Base-by-base conservation (phyloP, 2,113 vertebrate species). In the Rhodinocichla rosea region DNA sequence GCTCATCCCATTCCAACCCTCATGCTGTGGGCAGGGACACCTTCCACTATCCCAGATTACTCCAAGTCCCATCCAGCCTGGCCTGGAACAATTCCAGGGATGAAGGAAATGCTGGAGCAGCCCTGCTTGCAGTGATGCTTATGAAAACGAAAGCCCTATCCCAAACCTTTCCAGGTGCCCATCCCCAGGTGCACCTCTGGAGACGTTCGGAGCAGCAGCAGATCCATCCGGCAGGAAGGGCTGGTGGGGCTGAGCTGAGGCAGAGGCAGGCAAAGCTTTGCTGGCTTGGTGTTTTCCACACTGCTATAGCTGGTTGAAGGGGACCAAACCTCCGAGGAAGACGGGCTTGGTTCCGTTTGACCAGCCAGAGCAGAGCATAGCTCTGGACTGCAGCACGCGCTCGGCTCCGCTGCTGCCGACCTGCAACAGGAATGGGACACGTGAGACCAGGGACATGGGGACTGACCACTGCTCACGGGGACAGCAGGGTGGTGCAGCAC, bases 331-430 rank as follows among this genome's bases (percentile, higher is more conserved):
- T 99, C 99, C 98, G 90, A 98, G 98, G 98, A 99, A 99, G 99
- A 99, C 79, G 99, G 99, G 99, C 99, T 99, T 99, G 99, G 99
- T 99, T 99, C 99, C 99, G 98, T 99, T 99, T 99, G 99, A 99
- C 99, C 99, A 99, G 99, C 99, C 98, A 99, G 98, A 99, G 99
- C 99, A 99, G 98, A 95, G 96, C 97, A 97, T 95, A 80, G 82
- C 82, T 96, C 74, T 85, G 33, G 79, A 27, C 10, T 40, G 8
- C 3, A 1, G 28, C 45, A 9, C 23, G 19, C 4, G 1, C 50
- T 21, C 8, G n/a, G 37, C 63, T 87, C 79, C 4, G 0, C 21
- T 24, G 35, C 2, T 3, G 20, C 85, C 39, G 18, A n/a, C 96
- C 98, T 98, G 97, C 7, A 97, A 97, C 19, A 52, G 42, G 94